Evolutionary conservation across 2,113 vertebrate genomes (phyloP).

Genomic region (Suncus etruscus): DNA sequence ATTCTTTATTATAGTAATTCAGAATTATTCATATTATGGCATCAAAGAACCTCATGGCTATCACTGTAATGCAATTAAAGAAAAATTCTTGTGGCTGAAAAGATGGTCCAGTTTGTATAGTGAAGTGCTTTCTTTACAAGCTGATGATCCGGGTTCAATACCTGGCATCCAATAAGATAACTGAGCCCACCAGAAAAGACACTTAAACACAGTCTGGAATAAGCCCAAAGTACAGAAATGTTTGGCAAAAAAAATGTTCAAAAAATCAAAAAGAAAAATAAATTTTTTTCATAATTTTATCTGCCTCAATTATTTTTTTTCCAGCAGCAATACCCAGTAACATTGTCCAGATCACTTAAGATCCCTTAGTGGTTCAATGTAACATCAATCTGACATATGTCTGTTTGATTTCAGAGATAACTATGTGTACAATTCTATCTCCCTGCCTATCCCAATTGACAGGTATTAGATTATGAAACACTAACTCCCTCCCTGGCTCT

Average conservation of each 20-base stretch:
- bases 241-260: too few species aligned
- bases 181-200: too few species aligned
- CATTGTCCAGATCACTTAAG: background rate
- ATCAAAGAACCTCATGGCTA: background rate
- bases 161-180: too few species aligned
- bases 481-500: too few species aligned
- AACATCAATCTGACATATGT: background rate
- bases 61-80: background rate
- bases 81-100: too few species aligned
- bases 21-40: background rate
- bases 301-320: background rate
- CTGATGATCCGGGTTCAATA: too few species aligned
- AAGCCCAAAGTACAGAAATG: too few species aligned
- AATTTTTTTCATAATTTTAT: background rate
- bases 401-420: background rate
- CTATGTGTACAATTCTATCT: background rate
- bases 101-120: too few species aligned
- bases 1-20: background rate
- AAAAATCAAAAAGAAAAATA: background rate
- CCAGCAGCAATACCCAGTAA: background rate
- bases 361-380: background rate
- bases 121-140: too few species aligned
- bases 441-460: too few species aligned
- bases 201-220: too few species aligned
- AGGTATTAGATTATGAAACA: rapidly evolving